Base-by-base conservation (phyloP, 2,888 invertebrate genomes). In the Nebria brevicollis region DNA sequence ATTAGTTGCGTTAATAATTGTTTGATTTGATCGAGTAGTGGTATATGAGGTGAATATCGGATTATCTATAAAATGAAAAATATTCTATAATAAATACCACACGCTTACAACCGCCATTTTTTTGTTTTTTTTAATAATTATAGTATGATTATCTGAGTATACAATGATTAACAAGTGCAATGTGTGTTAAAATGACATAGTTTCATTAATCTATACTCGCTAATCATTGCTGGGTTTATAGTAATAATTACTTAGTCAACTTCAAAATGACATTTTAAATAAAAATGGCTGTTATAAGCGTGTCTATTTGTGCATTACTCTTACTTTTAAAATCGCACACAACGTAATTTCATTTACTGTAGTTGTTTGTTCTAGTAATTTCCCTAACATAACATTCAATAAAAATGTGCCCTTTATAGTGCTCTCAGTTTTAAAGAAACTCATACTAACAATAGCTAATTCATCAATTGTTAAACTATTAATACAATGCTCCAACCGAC, bases 391-490 rank as follows among this genome's bases (percentile, higher is more conserved):
- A 8, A 83, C 81, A 42, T 85, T 77, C 72, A 86, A 74, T 64
- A 94, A 91, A 0, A 94, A 89, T 77, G 89, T 89, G 2, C 88
- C 84, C 83, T 91, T 90, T 75, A 96, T 90, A 15, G 90, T 91
- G 1, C 93, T 93, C 88, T 93, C 91, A 15, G 93, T 93, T 89
- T 95, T 95, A 85, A 96, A 96, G 87, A 94, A 95, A 0, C 94
- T 95, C 92, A 95, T 93, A 4, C 93, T 91, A 84, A 94, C 91
- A 13, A 96, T 91, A 11, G 93, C 94, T 82, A 95, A 87, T 86
- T 96, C 95, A 83, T 93, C 92, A 6, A 93, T 84, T 26, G 89
- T 90, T 86, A 95, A 91, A 34, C 91, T 86, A 7, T 91, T 85
- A n/a, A 94, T 89, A 78, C 89, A 88, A 3, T 90, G 86, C 43